Base-by-base conservation (phyloP, 1,140 invertebrate genomes). In the Drosophila varians region DNA sequence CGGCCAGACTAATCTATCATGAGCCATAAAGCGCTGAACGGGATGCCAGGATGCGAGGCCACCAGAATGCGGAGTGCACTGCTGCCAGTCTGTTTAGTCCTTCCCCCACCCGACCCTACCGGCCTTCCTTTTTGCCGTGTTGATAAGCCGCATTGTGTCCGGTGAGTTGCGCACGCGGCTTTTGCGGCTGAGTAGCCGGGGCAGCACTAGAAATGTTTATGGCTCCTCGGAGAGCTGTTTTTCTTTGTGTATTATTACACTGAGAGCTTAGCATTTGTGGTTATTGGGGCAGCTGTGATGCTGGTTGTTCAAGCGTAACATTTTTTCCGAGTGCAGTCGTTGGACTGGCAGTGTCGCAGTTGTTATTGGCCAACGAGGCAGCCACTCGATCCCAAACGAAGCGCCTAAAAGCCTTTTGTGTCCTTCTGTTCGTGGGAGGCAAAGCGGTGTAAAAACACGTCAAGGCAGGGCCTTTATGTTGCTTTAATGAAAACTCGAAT, bases 101-200 rank as follows among this genome's bases (percentile, higher is more conserved):
- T 40, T 31, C 28, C 51, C 49, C 16, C 25, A 21, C 31, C 40
- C 54, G 25, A 31, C 43, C 54, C 14, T 58, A 36, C 23, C 18
- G 28, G 25, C 14, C 8, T n/a, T 40, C 7, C 19, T 19, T n/a
- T 18, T 60, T 48, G 46, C 51, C 71, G 45, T 61, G 66, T 72
- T 82, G 80, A 86, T 86, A 86, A 86, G 80, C 80, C 79, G 80
- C 79, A 86, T 86, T 84, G 79, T 84, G 79, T 87, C 73, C 73
- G 77, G 68, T 56, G 68, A 87, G 80, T 84, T 87, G 82, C 82
- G 82, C 80, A 82, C 73, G 82, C 80, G 80, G 80, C 80, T 86
- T 86, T 86, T 86, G 80, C 65, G 80, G 76, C 55, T 40, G 42
- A 52, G 40, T 19, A 23, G 48, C 26, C 52, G 42, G 47, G 31